Evolutionary conservation across 2,113 vertebrate genomes (phyloP), one percentile per base, ranked within the genome.

Genomic region (Dicerorhinus sumatrensis): DNA sequence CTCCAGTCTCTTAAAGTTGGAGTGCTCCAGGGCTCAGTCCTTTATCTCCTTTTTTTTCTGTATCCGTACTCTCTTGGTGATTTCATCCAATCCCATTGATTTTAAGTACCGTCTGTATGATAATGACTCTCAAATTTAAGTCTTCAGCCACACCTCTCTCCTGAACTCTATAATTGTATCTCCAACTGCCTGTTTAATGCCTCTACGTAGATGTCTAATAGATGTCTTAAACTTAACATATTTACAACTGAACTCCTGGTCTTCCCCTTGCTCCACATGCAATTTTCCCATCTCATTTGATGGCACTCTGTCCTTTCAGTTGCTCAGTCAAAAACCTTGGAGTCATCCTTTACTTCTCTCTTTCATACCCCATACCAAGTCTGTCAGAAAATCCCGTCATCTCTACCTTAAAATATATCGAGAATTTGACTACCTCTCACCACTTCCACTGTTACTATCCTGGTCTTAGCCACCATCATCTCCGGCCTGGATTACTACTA

Each of bases 361-460:
- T 88, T 89, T 93, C 31, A 77, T 67, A 56, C 12, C 20, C 39
- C 29, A 0, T 90, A 60, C 33, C 25, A 89, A 81, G 13, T 91
- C 21, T 94, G 39, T 93, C 60, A 89, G 82, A 62, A 87, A 92
- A n/a, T 69, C 10, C 58, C 77, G 7, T 60, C 31, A 48, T 82
- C 9, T 75, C 14, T 96, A n/a, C 12, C 91, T 96, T 27, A 95
- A 48, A 85, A 60, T 83, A 83, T 88, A 73, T 90, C 51, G 3
- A 92, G 48, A 87, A 87, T 96, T 73, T 83, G 18, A 81, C 76
- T 17, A 81, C 14, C 21, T 73, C 14, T 92, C 2, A 76, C 25
- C 8, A 48, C 8, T 16, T 89, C n/a, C 60, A 23, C 9, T 51
- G 11, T 77, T 95, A 95, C 33, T 10, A 27, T 83, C 10, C 48